Conservation (phyloP, 2,888 invertebrate genomes). For the Hydropsyche betteni region DNA sequence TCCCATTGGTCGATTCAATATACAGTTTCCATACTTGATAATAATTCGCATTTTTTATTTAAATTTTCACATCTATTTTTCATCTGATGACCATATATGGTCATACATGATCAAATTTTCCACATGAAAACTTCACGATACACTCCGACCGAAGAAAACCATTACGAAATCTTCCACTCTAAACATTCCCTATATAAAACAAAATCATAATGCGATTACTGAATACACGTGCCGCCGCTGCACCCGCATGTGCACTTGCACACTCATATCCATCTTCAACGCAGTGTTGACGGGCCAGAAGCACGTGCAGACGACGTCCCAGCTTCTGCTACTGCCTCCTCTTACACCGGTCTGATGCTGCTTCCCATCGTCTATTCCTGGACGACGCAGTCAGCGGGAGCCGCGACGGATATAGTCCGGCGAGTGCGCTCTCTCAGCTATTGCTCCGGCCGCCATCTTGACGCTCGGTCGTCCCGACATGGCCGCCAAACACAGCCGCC, state of each 20-base stretch:
- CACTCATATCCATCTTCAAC: background rate
- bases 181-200: background rate
- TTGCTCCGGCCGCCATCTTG: slow-evolving; percentile 21
- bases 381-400: no score
- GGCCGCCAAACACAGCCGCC: background rate
- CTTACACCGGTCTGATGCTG: background rate
- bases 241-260: slow-evolving; percentile 12
- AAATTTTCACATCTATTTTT: no score
- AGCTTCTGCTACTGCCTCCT: background rate
- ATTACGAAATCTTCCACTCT: background rate
- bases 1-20: no score
- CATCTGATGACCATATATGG: no score
- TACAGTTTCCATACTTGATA: no score
- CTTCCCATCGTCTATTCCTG: background rate
- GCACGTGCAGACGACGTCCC: background rate
- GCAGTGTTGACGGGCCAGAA: no score
- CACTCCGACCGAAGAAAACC: no score
- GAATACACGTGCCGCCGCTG: slow-evolving; percentile 2
- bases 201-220: no score
- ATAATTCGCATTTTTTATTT: no score
- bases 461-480: slow-evolving; percentile 6
- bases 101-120: no score
- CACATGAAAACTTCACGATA: no score
- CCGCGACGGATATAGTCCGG: no score
- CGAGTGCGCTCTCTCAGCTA: background rate